A percentile compares a stretch with the other conserved stretches of the same genome.
phyloP scores from a whole-genome alignment of 2,888 invertebrate species.

The Chouioia cunea region DNA sequence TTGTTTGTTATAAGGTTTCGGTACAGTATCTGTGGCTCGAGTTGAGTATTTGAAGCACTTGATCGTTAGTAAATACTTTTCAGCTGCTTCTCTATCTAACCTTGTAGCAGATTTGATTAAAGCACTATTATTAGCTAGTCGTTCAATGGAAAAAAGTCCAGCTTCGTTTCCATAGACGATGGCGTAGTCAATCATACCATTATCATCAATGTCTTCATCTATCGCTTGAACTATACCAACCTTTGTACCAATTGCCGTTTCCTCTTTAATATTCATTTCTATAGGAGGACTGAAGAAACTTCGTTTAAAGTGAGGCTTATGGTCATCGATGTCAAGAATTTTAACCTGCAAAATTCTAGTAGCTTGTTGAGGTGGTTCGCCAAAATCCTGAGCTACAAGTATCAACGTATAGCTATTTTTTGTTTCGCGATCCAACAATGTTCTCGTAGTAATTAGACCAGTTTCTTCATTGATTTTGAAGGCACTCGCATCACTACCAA shows the following conservation, averaged over 20 bases:
- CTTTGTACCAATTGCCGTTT: conserved; percentile 75
- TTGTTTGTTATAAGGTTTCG: conserved; percentile 76
- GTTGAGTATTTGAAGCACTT: conserved; percentile 76
- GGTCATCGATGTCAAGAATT: conserved; percentile 83
- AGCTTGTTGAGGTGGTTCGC: conserved; percentile 81
- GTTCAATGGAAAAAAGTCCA: conserved; percentile 74
- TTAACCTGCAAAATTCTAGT: conserved; percentile 78
- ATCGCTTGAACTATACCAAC: conserved; percentile 79
- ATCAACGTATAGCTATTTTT: conserved; percentile 82
- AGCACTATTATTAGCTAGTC: conserved; percentile 76
- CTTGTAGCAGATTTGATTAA: conserved; percentile 74
- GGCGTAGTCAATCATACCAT: conserved; percentile 81
- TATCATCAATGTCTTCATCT: conserved; percentile 82
- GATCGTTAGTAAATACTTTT: conserved; percentile 74
- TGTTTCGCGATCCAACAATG: conserved; percentile 80
- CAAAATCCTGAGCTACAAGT: conserved; percentile 82
- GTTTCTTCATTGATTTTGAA: conserved; percentile 69
- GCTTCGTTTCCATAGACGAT: conserved; percentile 82
- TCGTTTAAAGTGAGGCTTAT: conserved; percentile 79
- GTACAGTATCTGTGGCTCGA: conserved; percentile 59
- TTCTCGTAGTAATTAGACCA: conserved; percentile 80
- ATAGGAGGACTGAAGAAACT: conserved; percentile 76
- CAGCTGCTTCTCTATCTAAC: conserved; percentile 76
- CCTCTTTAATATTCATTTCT: conserved; percentile 76
- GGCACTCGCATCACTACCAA: conserved; percentile 64